These are phyloP conservation scores for Clinocottus analis DNA, from an alignment of 2,113 vertebrate genomes.

Conservation along the genomic window DNA sequence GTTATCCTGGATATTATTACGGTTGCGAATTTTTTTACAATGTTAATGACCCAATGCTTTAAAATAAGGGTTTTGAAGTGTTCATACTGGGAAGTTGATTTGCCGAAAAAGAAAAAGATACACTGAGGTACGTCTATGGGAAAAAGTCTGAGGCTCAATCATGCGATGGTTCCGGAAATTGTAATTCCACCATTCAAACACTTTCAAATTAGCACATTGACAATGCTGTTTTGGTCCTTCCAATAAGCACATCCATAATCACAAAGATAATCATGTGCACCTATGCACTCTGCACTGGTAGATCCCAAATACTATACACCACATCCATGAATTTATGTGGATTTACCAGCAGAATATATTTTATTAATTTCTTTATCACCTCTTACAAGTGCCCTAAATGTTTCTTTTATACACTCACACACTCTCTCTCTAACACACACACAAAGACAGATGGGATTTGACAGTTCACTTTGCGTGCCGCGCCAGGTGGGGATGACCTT, in stretches of 20 bases:
- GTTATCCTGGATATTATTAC: neutral
- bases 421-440: constrained; percentile 18
- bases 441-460: constrained; percentile 62
- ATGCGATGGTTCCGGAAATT: neutral
- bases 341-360: neutral
- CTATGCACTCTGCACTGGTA: neutral
- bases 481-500: constrained; percentile 79
- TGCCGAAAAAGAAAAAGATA: neutral
- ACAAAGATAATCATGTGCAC: neutral
- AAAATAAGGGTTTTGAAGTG: neutral
- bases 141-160: neutral
- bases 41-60: neutral
- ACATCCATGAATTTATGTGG: neutral
- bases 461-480: constrained; percentile 65
- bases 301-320: neutral
- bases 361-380: neutral
- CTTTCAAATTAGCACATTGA: no score
- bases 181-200: no score
- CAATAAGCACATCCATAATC: no score
- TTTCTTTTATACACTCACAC: neutral
- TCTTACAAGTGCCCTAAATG: constrained; percentile 12
- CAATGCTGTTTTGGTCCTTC: no score
- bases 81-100: neutral
- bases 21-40: neutral
- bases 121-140: neutral